Evolutionary conservation across 53 echinoderm and acorn worm genomes (phyloP).

Genomic region (Pentamera pediparva): DNA sequence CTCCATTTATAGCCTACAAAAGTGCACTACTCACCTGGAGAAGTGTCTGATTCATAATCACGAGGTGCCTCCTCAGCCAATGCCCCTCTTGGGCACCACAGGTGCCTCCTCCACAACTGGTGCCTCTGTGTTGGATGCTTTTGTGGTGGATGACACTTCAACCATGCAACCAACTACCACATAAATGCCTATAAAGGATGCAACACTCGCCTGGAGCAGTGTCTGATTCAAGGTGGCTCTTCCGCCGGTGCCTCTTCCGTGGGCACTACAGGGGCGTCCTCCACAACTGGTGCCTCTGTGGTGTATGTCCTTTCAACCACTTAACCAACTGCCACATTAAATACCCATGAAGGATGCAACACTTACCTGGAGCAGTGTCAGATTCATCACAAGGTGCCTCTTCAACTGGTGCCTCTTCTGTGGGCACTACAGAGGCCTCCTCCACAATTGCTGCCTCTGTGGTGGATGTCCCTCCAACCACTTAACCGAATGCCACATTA

Average conservation of each 20-base stretch:
- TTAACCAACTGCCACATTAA: too few species aligned
- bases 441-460: constrained; percentile 7
- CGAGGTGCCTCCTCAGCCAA: background rate
- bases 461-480: too few species aligned
- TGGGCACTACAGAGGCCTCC: constrained; percentile 4
- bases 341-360: too few species aligned
- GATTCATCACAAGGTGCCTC: constrained; percentile 1
- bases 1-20: too few species aligned
- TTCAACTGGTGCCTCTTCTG: constrained; percentile 4
- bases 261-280: constrained; percentile 15
- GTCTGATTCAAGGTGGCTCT: background rate
- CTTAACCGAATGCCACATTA: too few species aligned
- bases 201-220: too few species aligned
- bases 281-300: background rate
- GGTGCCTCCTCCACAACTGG: too few species aligned
- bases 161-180: too few species aligned
- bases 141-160: constrained; percentile 22
- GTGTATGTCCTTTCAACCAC: too few species aligned
- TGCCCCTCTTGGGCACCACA: background rate
- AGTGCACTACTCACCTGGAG: too few species aligned
- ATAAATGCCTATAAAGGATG: too few species aligned
- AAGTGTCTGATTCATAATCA: background rate
- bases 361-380: background rate
- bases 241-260: background rate
- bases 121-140: too few species aligned